phyloP scores from a whole-genome alignment of 1,140 invertebrate species.

The Megalonaias nervosa region DNA sequence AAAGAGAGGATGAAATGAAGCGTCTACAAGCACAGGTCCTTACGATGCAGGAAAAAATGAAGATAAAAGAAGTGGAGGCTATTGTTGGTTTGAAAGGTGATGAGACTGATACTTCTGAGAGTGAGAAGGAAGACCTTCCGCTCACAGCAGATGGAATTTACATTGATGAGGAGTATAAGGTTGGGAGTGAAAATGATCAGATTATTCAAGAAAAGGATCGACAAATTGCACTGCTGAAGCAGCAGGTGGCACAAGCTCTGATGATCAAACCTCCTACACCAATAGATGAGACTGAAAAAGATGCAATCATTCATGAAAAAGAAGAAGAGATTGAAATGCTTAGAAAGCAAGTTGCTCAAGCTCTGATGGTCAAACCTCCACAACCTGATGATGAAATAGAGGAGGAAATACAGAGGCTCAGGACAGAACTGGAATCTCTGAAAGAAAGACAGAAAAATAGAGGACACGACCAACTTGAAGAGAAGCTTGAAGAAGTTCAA shows the following conservation, averaged over 20 bases:
- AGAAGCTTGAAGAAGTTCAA: conserved; percentile 12
- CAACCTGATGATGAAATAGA: conserved; percentile 30
- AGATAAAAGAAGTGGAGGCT: neutral
- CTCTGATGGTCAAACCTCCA: conserved; percentile 8
- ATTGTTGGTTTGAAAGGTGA: neutral
- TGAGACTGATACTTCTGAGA: neutral
- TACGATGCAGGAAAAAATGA: conserved; percentile 17
- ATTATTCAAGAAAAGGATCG: conserved; percentile 15
- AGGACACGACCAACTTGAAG: conserved; percentile 12
- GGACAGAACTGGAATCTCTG: conserved; percentile 8
- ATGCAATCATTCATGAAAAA: conserved; percentile 5
- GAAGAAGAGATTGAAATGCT: conserved; percentile 28
- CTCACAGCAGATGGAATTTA: conserved; percentile 7
- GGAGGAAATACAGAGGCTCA: conserved; percentile 13
- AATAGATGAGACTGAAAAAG: conserved; percentile 10
- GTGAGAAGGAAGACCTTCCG: conserved; percentile 3
- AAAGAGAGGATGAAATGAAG: conserved; percentile 30
- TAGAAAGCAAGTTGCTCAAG: conserved; percentile 15
- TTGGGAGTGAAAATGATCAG: conserved; percentile 21
- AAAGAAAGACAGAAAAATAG: conserved; percentile 26
- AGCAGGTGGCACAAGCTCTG: neutral
- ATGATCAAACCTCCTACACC: neutral
- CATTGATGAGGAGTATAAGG: neutral
- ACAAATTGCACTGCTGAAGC: conserved; percentile 33
- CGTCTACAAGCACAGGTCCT: conserved; percentile 18